Evolutionary conservation across 2,113 vertebrate genomes (phyloP), one percentile per base, ranked within the genome.

Genomic region (Clarias gariepinus): DNA sequence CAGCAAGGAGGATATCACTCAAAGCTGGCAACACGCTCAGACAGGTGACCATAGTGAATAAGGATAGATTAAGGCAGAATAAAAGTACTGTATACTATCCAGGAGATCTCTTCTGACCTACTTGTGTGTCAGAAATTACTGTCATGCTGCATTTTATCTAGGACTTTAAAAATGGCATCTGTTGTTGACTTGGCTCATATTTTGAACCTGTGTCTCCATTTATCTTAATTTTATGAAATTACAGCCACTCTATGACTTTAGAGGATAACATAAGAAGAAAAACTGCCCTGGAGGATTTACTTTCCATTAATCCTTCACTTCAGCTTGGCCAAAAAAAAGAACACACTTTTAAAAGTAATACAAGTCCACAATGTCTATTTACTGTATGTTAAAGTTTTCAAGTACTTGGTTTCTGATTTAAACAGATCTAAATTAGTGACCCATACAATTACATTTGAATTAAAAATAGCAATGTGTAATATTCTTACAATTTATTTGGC

Each of bases 211-310:
- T 23, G 15, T 47, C 4, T 64, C 25, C 8, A 68, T 68, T 68
- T 82, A 66, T 52, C 28, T 55, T 66, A 15, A 66, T 82, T 66
- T 79, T 58, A n/a, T 30, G 58, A 79, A 30, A 68, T n/a, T 53
- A 52, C 10, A 82, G 61, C 61, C 41, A 82, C 16, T 68, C n/a
- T 21, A 68, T 30, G 63, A 11, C 63, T 53, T 55, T 8, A 52
- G 33, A 64, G 60, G 47, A 47, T 18, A 66, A 66, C 30, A 79
- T 30, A 33, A 52, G 41, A 6, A 73, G 19, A 21, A 58, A 79
- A 55, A 55, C n/a, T 9, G 52, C 55, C 4, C 13, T 78, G 76
- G 76, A 55, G n/a, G 12, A 52, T 53, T 47, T 47, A 47, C 47
- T 47, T 12, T 55, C 76, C 52, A 78, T 55, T 55, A 78, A 78